Conservation (phyloP, 2,797 vertebrate genomes). For the Dipus sagitta region DNA sequence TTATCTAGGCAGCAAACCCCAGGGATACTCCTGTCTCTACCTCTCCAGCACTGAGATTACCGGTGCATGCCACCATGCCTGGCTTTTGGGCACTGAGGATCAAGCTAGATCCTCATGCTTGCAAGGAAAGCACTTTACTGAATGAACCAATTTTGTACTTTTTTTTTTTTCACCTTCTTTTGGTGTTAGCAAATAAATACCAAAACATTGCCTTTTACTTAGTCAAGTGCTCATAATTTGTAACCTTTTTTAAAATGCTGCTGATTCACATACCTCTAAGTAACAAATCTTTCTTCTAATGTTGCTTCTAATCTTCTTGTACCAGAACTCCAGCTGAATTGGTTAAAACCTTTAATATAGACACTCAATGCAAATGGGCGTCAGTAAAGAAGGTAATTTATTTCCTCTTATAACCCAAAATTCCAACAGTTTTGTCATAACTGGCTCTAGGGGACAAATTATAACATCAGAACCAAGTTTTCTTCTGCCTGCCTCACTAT, state of each 20-base stretch:
- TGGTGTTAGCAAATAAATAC: neutral
- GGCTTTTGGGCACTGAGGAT: no score
- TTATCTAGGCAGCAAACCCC: no score
- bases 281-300: constrained; percentile 16
- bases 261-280: neutral
- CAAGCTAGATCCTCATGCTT: no score
- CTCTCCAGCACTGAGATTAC: no score
- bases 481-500: neutral
- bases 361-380: neutral
- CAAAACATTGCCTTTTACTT: constrained; percentile 54
- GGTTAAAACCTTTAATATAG: neutral
- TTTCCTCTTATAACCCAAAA: neutral
- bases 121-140: no score
- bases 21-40: no score
- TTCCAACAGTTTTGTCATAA: neutral
- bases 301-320: constrained; percentile 26
- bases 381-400: neutral
- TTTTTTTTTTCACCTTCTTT: constrained; percentile 16
- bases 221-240: constrained; percentile 36
- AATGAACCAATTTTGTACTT: neutral
- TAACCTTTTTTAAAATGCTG: neutral
- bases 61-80: no score
- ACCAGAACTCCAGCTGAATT: constrained; percentile 35
- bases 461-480: neutral
- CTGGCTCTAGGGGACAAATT: neutral